These are phyloP conservation scores for Dasysyrphus albostriatus DNA, from an alignment of 2,888 invertebrate genomes.

Conservation along the genomic window DNA sequence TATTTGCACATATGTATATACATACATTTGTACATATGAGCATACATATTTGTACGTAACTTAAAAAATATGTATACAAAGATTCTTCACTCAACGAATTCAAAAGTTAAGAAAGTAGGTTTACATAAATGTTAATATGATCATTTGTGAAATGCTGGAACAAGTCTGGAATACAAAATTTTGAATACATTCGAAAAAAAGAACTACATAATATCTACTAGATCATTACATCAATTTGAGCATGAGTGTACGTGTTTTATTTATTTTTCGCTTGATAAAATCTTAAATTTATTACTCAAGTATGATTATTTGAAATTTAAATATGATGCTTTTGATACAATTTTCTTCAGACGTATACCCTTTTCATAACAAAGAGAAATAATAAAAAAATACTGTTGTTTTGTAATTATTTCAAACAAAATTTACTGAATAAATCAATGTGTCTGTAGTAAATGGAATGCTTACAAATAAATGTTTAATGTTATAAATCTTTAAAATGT, in stretches of 20 bases:
- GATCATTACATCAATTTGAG: slow-evolving; percentile 46
- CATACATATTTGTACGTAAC: background rate
- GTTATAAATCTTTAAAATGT: no score
- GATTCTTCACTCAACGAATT: background rate
- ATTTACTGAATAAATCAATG: no score
- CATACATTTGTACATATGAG: background rate
- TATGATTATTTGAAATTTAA: no score
- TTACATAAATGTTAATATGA: background rate
- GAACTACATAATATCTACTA: slow-evolving; percentile 35
- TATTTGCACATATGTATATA: slow-evolving; percentile 14
- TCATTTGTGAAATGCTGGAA: slow-evolving; percentile 18
- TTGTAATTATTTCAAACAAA: no score
- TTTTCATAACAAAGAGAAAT: no score
- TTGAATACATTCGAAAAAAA: slow-evolving; percentile 44
- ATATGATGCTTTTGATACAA: no score
- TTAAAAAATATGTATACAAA: slow-evolving; percentile 10
- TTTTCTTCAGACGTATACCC: no score
- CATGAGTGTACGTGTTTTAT: slow-evolving; percentile 13
- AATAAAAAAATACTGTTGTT: no score
- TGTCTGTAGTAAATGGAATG: no score
- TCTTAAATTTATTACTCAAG: background rate
- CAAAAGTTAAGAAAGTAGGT: background rate
- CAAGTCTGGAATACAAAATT: slow-evolving; percentile 43
- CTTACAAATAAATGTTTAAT: no score
- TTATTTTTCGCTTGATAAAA: background rate